Evolutionary conservation across 2,888 invertebrate genomes (phyloP), one percentile per base, ranked within the genome.

Genomic region (Camponotus fellah): DNA sequence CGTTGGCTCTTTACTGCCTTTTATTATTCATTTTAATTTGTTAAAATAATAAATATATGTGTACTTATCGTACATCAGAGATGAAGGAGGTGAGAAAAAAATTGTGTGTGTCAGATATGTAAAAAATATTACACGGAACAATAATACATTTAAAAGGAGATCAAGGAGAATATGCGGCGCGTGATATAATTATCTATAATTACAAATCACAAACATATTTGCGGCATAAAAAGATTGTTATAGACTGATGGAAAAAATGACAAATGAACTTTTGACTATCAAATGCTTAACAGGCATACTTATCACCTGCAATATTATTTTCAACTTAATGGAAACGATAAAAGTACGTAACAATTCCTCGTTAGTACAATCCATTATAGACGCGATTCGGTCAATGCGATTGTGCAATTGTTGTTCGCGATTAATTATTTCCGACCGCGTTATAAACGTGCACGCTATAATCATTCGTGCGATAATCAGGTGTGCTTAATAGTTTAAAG

Each of bases 261-360:
- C 60, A 60, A 60, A n/a, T 0, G 3, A 4, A 3, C 5, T 46
- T 62, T 37, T 49, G 26, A 72, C 12, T 68, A 43, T 49, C 46
- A 37, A 26, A 3, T 21, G 34, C 37, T 80, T 80, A 80, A 80
- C 17, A 71, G 26, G n/a, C 26, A 17, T 26, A 21, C 37, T 80
- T 80, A 80, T 80, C 37, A 56, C 34, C 2, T 5, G 4, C 3
- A 6, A 12, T 8, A 62, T 80, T 80, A 71, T 80, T 80, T 80
- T 80, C 26, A 49, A 72, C 49, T 80, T 80, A 80, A 80, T 80
- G 43, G 14, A 80, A 80, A 80, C 60, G 49, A 72, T 80, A 80
- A 80, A 71, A 72, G 34, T 62, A 26, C 79, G 26, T 72, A 72
- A 80, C 79, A 80, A 80, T 80, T 80, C 37, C 46, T 80, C 72